These are phyloP conservation scores for Parthenolecanium corni DNA, from an alignment of 2,888 invertebrate genomes.

Conservation along the genomic window DNA sequence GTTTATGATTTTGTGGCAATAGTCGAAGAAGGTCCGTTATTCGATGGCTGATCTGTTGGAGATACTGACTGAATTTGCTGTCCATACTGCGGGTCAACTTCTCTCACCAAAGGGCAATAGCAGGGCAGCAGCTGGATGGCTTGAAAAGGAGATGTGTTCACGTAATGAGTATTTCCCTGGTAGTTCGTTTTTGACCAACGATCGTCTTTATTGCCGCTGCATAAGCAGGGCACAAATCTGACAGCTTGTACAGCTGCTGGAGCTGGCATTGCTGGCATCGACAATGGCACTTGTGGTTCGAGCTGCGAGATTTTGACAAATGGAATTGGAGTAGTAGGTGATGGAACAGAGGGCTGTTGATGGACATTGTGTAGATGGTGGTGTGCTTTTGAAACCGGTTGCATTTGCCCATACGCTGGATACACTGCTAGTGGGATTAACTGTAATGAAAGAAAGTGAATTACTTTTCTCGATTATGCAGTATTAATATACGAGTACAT, in stretches of 20 bases:
- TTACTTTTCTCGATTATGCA: too few relatives aligned
- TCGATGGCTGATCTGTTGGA: background rate
- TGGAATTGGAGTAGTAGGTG: background rate
- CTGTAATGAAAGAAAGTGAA: background rate
- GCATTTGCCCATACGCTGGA: background rate
- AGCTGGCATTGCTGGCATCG: background rate
- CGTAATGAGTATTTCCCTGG: background rate
- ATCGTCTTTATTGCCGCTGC: background rate
- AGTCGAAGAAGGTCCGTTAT: background rate
- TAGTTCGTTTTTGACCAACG: background rate
- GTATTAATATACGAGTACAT: too few relatives aligned
- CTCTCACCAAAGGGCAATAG: background rate
- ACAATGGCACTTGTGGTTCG: background rate
- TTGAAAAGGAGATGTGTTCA: background rate
- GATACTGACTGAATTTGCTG: background rate
- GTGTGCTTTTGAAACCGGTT: background rate
- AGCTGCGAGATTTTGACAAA: background rate
- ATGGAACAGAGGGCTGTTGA: background rate
- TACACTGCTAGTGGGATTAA: background rate
- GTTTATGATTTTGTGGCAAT: background rate
- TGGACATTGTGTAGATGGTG: background rate
- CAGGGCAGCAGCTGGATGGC: background rate
- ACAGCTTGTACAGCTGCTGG: background rate
- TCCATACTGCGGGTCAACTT: background rate
- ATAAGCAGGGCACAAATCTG: slow-evolving; percentile 1